These are phyloP conservation scores for Mirza zaza DNA, from an alignment of 2,113 vertebrate genomes.

Conservation along the genomic window DNA sequence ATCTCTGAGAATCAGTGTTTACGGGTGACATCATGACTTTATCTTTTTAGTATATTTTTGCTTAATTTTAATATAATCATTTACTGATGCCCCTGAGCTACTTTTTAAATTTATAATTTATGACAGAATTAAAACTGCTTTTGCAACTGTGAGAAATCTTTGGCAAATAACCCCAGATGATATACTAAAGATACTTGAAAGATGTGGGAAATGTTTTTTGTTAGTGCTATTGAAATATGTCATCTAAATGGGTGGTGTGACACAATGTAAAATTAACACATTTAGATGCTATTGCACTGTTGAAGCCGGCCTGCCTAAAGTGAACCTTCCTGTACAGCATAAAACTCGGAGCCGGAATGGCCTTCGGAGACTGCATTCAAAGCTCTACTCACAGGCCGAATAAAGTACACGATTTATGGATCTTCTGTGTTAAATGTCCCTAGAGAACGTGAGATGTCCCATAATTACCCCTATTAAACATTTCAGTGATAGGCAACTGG, in stretches of 20 bases:
- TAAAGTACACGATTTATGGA: not conserved
- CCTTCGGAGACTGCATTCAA: not conserved
- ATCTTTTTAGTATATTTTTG: not conserved
- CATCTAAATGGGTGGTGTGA: not conserved
- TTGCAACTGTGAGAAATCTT: not conserved
- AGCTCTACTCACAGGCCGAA: not conserved
- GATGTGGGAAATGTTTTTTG: not conserved
- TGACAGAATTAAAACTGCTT: constrained; percentile 3
- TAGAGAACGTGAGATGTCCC: not conserved
- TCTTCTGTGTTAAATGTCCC: not conserved
- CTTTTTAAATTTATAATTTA: constrained; percentile 18
- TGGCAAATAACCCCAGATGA: not conserved
- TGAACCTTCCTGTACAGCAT: not conserved
- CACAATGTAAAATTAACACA: constrained; percentile 30
- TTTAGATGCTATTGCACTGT: not conserved
- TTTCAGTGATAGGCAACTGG: not conserved
- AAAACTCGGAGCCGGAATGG: not conserved
- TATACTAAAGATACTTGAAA: constrained; percentile 37
- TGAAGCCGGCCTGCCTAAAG: not conserved
- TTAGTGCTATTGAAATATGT: not conserved
- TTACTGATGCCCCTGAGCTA: not conserved
- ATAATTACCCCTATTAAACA: not conserved
- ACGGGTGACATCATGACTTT: not conserved
- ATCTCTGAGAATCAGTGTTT: not conserved
- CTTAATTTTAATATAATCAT: constrained; percentile 33